Conservation (phyloP, 2,113 vertebrate species). For the Taurulus bubalis region DNA sequence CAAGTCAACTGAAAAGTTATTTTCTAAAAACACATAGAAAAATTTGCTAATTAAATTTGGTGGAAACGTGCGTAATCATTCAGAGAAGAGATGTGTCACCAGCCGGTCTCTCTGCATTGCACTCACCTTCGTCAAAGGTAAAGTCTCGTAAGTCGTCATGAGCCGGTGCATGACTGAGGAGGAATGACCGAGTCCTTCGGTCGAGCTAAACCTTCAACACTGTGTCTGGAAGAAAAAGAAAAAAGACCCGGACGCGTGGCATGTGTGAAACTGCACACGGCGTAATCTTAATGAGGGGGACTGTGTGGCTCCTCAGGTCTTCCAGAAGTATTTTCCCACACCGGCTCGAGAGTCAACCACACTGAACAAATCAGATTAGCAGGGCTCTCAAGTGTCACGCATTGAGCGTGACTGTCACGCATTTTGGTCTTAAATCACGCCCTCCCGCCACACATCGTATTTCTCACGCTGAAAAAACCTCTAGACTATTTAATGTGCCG, state of each 20-base stretch:
- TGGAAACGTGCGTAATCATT: no score
- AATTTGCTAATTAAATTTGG: no score
- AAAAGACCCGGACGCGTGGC: slow-evolving; percentile 6
- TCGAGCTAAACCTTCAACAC: slow-evolving; percentile 16
- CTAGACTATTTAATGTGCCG: no score
- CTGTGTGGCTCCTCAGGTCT: slow-evolving; percentile 61
- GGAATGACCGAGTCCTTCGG: slow-evolving; percentile 34
- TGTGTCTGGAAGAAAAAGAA: not conserved
- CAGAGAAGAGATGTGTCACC: no score
- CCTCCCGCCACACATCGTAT: no score
- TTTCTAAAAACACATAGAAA: no score
- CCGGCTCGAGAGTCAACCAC: slow-evolving; percentile 81
- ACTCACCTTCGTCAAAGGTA: slow-evolving; percentile 73
- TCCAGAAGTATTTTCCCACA: slow-evolving; percentile 83
- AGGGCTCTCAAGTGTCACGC: slow-evolving; percentile 68
- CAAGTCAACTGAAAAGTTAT: no score
- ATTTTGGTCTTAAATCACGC: no score
- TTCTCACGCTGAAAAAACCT: no score
- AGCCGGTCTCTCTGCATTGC: slow-evolving; percentile 50
- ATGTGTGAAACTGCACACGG: slow-evolving; percentile 67
- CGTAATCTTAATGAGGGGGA: slow-evolving; percentile 63
- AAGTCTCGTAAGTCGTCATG: slow-evolving; percentile 55
- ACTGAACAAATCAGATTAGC: slow-evolving; percentile 88
- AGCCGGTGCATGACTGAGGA: slow-evolving; percentile 58
- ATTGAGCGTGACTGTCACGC: no score